Percentiles rank a stretch among this genome's conserved stretches.
Conservation (phyloP, 2,888 invertebrate species). For the Eilema depressum region DNA sequence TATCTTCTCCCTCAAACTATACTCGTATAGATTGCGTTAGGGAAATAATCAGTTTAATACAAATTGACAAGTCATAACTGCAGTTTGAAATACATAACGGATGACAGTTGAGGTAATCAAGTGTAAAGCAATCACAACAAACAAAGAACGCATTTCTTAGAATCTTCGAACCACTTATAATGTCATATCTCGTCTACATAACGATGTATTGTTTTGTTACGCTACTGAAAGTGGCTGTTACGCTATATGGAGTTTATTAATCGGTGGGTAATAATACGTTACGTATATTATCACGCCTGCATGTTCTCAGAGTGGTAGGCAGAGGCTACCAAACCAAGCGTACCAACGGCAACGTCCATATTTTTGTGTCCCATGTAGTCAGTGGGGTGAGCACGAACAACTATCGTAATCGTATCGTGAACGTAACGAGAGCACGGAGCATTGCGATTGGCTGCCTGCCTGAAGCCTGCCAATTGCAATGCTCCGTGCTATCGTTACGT, state of each 20-base stretch:
- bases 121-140: background rate
- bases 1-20: no score
- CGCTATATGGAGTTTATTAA: background rate
- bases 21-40: no score
- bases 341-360: no score
- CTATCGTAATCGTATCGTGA: no score
- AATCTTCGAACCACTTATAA: background rate
- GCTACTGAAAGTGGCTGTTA: conserved; percentile 2
- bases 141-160: background rate
- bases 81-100: background rate
- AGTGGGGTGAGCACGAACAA: no score
- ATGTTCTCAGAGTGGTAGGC: background rate
- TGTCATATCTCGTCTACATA: background rate
- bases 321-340: no score
- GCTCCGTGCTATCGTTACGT: no score
- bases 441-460: no score
- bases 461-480: no score
- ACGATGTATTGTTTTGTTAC: conserved; percentile 1
- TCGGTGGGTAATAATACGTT: background rate
- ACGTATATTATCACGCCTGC: background rate
- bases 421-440: no score
- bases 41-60: background rate
- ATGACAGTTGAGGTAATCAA: background rate
- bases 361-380: no score
- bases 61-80: background rate